Conservation (phyloP, 2,888 invertebrate genomes). For the Scaptomyza polygonia region DNA sequence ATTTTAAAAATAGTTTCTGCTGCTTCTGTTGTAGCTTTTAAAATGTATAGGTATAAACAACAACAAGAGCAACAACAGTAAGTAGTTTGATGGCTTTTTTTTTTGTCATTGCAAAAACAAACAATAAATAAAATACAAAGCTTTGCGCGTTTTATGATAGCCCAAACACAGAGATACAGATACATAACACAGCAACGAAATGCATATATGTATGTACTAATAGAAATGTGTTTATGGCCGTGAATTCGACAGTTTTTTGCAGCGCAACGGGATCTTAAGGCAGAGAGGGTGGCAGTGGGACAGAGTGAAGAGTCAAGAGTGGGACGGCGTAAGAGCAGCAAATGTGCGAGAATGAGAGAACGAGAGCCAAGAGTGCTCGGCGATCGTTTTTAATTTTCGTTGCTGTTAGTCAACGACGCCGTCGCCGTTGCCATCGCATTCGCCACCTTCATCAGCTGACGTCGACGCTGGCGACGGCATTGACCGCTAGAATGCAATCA, state of each 20-base stretch:
- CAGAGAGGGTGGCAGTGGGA: slow-evolving; percentile 4
- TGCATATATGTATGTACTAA: slow-evolving; percentile 14
- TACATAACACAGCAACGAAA: slow-evolving; percentile 15
- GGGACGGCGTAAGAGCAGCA: slow-evolving; percentile 10
- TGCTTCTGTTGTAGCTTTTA: slow-evolving; percentile 54
- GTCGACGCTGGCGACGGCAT: slow-evolving; percentile 69
- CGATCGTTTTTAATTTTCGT: slow-evolving; percentile 72
- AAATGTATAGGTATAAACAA: slow-evolving; percentile 46
- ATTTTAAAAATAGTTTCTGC: slow-evolving; percentile 77
- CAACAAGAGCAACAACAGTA: slow-evolving; percentile 16
- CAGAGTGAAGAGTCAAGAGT: slow-evolving; percentile 1
- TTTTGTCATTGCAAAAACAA: slow-evolving; percentile 69
- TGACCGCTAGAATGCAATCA: slow-evolving; percentile 83
- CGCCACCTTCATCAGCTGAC: slow-evolving; percentile 41
- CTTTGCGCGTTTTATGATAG: slow-evolving; percentile 34
- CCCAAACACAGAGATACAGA: slow-evolving; percentile 32
- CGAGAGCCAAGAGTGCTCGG: slow-evolving; percentile 24
- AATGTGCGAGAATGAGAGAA: slow-evolving; percentile 19
- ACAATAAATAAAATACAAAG: slow-evolving; percentile 54
- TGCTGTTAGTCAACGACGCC: slow-evolving; percentile 56
- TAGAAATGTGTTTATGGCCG: slow-evolving; percentile 10
- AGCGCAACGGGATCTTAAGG: slow-evolving; percentile 43
- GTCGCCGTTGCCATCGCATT: slow-evolving; percentile 14
- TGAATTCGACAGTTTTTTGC: slow-evolving; percentile 46
- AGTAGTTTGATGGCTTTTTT: slow-evolving; percentile 67